Evolutionary conservation across 2,797 vertebrate species (phyloP), one percentile per base, ranked within the genome.

Genomic region (Eutrigla gurnardus): DNA sequence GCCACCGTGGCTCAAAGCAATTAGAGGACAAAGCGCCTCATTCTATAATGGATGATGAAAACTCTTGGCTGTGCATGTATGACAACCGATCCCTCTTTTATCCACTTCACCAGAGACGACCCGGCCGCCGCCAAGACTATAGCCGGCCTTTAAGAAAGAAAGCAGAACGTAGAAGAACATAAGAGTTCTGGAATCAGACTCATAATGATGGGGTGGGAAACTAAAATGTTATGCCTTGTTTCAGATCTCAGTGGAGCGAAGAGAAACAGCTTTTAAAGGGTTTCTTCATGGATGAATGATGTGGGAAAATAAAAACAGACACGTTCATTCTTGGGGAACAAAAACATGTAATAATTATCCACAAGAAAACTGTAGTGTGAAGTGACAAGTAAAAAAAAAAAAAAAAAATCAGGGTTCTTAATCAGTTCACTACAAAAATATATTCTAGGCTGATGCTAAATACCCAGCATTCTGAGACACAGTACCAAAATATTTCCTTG

Each of bases 341-440:
- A 90, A 92, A 92, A 88, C 69, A 73, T 90, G 73, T 86, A 92
- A 92, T 94, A 91, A 92, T 94, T 78, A 87, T 81, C 67, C 77
- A 87, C 82, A 90, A 92, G 76, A 87, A 91, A 87, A 90, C 42
- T 90, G 94, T 94, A 95, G 94, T 95, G 94, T 95, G 85, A 94
- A 84, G 82, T 89, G 93, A 94, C 88, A 92, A 87, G 88, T 85
- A 49, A 77, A 88, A 79, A 80, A 58, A 71, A 70, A 66, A 49
- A 71, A 62, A 49, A 80, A 77, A 91, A 91, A 91, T 88, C 82
- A 89, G 86, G 77, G 82, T 93, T 93, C 85, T 91, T 83, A 87
- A 94, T 93, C 88, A 93, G 69, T 91, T 92, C 84, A 89, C 94
- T 96, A 95, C 92, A 96, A 96, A 96, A 95, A 95, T 95, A 96